These are phyloP conservation scores for Drosophila grimshawi DNA, from an alignment of 1,140 invertebrate species.

Conservation along the genomic window DNA sequence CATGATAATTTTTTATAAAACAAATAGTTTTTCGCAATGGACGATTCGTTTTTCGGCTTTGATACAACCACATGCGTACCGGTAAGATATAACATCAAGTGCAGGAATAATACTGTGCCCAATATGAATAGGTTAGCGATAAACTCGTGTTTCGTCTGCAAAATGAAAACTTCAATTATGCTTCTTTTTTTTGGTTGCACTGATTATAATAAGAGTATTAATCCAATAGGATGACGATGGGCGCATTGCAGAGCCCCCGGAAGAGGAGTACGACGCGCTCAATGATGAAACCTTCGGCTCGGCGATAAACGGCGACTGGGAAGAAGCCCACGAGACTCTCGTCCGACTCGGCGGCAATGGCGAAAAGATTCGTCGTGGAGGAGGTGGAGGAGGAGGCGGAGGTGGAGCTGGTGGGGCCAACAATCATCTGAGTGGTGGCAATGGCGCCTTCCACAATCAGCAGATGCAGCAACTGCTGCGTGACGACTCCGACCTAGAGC, in stretches of 20 bases:
- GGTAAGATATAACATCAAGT: slow-evolving; percentile 85
- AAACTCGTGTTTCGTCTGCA: slow-evolving; percentile 4
- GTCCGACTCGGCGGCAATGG: slow-evolving; percentile 75
- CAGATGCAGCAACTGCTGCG: slow-evolving; percentile 10
- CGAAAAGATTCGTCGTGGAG: slow-evolving; percentile 54
- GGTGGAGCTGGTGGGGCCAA: not conserved
- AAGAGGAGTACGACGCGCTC: slow-evolving; percentile 94
- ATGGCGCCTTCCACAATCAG: slow-evolving; percentile 35
- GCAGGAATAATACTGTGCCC: not conserved
- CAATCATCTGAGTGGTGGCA: slow-evolving; percentile 27
- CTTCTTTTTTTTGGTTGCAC: slow-evolving; percentile 14
- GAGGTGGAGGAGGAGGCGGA: slow-evolving; percentile 35
- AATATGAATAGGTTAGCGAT: too few relatives aligned
- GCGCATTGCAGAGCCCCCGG: slow-evolving; percentile 87
- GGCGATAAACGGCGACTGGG: slow-evolving; percentile 89
- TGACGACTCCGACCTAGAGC: slow-evolving; percentile 74
- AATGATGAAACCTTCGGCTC: slow-evolving; percentile 96
- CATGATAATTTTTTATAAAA: slow-evolving; percentile 80
- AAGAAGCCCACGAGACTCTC: slow-evolving; percentile 85
- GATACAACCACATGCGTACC: slow-evolving; percentile 87
- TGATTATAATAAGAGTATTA: not conserved
- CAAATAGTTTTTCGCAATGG: slow-evolving; percentile 88
- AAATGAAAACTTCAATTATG: slow-evolving; percentile 33
- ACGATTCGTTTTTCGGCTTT: slow-evolving; percentile 93
- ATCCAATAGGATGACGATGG: slow-evolving; percentile 84